phyloP scores from a whole-genome alignment of 2,113 vertebrate genomes.

The Meriones unguiculatus region DNA sequence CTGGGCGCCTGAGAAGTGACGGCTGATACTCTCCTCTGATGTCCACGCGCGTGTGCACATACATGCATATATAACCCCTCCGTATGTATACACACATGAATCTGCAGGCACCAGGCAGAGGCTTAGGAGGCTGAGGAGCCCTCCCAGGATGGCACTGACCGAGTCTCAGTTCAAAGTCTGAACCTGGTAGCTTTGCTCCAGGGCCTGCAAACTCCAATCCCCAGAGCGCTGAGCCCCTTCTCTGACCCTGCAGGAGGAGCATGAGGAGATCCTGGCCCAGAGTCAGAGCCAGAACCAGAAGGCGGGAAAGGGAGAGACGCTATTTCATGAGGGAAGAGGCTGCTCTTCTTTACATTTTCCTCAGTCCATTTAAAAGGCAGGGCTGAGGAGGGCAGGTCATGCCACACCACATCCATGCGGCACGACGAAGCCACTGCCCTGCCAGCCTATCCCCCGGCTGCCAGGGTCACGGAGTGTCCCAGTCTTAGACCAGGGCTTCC shows the following conservation, averaged over 20 bases:
- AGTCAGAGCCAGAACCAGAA: not conserved
- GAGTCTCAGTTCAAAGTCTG: not conserved
- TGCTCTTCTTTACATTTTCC: not conserved
- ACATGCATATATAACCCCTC: too few species aligned
- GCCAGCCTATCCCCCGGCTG: not conserved
- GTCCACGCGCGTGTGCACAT: not conserved
- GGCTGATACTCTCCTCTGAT: not conserved
- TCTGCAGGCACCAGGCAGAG: not conserved
- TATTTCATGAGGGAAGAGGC: not conserved
- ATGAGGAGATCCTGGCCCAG: not conserved
- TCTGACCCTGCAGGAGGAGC: not conserved
- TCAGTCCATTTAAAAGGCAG: not conserved
- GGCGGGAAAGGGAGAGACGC: not conserved
- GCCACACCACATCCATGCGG: not conserved
- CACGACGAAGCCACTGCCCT: not conserved
- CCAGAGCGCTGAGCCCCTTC: not conserved
- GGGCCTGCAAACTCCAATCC: not conserved
- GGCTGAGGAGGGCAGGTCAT: not conserved
- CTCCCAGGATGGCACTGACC: not conserved
- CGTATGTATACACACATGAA: not conserved
- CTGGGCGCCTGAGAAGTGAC: not conserved
- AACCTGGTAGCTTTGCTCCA: not conserved
- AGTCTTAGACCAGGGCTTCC: accelerated
- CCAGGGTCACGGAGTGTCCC: not conserved
- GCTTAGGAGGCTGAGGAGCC: not conserved